Conservation (phyloP, 2,113 vertebrate species). For the Gambusia holbrooki region DNA sequence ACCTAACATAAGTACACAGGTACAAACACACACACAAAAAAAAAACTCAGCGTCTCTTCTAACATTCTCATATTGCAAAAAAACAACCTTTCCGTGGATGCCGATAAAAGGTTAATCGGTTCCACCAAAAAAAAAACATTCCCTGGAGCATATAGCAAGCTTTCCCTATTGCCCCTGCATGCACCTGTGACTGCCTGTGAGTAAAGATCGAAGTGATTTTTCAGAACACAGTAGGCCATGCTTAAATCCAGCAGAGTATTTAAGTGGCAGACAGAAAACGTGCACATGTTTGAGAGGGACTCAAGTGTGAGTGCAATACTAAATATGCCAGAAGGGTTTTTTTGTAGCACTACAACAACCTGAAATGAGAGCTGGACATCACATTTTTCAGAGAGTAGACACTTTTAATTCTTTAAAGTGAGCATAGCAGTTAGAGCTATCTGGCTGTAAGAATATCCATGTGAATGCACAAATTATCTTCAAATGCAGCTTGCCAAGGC, state of each 20-base stretch:
- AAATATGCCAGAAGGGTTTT: constrained; percentile 22
- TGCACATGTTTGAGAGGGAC: constrained; percentile 3
- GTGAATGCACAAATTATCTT: constrained; percentile 26
- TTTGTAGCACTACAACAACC: constrained; percentile 16
- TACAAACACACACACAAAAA: constrained; percentile 7
- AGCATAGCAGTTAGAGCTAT: constrained; percentile 31
- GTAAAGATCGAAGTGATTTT: constrained; percentile 50
- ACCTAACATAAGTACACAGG: neutral
- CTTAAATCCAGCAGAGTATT: constrained; percentile 46
- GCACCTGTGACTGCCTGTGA: constrained; percentile 13
- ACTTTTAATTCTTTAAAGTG: constrained; percentile 13
- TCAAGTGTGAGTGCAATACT: constrained; percentile 4
- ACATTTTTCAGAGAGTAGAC: constrained; percentile 18
- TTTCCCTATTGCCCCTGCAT: constrained; percentile 26
- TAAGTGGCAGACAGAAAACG: constrained; percentile 36
- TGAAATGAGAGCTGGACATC: constrained; percentile 33
- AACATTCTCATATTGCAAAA: constrained; percentile 30
- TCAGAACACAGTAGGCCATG: constrained; percentile 41
- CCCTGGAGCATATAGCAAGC: constrained; percentile 44
- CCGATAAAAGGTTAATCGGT: constrained; percentile 63
- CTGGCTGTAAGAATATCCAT: neutral
- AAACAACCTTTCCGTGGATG: constrained; percentile 43
- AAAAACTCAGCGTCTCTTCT: constrained; percentile 40
- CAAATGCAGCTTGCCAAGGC: constrained; percentile 23
- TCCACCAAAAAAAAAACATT: constrained; percentile 36